Evolutionary conservation across 2,888 invertebrate species (phyloP).

Genomic region (Melieria picta): DNA sequence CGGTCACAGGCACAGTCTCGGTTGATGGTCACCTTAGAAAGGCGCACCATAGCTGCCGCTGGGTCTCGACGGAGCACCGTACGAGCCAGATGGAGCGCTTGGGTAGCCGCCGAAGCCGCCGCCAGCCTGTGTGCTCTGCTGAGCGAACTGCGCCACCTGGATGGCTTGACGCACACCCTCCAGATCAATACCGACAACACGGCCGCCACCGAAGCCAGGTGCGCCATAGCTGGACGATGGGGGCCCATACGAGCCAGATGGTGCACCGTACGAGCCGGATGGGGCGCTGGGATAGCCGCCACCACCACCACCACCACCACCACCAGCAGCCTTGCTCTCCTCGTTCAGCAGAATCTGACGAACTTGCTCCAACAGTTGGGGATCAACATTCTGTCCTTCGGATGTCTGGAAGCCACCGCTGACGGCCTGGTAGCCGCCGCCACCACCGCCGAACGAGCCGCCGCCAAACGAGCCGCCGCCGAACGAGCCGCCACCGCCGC

Average conservation of each 20-base stretch:
- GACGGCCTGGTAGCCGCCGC: conserved; percentile 80
- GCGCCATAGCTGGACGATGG: conserved; percentile 77
- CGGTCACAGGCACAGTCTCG: conserved; percentile 7
- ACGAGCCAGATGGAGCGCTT: conserved; percentile 70
- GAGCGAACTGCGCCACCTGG: conserved; percentile 87
- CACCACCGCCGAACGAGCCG: conserved; percentile 68
- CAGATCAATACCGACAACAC: conserved; percentile 84
- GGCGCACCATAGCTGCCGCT: conserved; percentile 76
- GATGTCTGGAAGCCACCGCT: conserved; percentile 82
- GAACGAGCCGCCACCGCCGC: conserved; percentile 65
- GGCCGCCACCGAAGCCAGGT: conserved; percentile 65
- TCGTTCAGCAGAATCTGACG: conserved; percentile 86
- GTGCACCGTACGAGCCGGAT: conserved; percentile 69
- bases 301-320: conserved; percentile 68
- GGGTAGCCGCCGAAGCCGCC: conserved; percentile 65
- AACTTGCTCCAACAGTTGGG: conserved; percentile 82
- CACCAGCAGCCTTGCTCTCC: conserved; percentile 74
- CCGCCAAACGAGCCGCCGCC: conserved; percentile 65
- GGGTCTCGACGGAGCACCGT: conserved; percentile 72
- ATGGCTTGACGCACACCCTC: conserved; percentile 88
- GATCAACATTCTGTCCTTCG: conserved; percentile 85
- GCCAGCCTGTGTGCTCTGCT: conserved; percentile 70
- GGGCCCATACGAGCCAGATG: conserved; percentile 75
- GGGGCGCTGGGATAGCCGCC: conserved; percentile 67
- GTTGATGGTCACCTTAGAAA: conserved; percentile 50